phyloP scores from a whole-genome alignment of 1,140 invertebrate species.

The Conus ventricosus region DNA sequence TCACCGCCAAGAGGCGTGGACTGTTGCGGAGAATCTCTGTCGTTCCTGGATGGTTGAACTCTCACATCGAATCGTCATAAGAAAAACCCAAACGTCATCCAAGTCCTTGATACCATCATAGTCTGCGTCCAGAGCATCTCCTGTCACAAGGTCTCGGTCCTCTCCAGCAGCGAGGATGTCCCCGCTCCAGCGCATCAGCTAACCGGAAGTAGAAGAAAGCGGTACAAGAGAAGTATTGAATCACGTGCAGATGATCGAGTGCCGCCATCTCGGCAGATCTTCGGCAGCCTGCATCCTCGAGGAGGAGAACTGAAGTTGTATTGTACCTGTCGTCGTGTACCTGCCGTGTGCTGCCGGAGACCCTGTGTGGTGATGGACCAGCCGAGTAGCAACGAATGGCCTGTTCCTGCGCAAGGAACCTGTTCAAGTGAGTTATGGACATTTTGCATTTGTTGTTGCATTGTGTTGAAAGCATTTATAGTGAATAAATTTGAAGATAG shows the following conservation, averaged over 20 bases:
- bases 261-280: not conserved
- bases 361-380: conserved; percentile 28
- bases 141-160: no score
- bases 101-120: conserved; percentile 22
- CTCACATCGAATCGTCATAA: conserved; percentile 42
- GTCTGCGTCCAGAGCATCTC: no score
- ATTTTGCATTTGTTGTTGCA: no score
- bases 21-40: conserved; percentile 41
- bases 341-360: conserved; percentile 26
- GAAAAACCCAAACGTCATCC: conserved; percentile 40
- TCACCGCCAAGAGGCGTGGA: conserved; percentile 35
- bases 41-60: conserved; percentile 41
- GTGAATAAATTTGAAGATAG: no score
- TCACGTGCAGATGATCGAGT: not conserved
- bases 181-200: not conserved
- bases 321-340: conserved; percentile 38
- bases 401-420: conserved; percentile 24
- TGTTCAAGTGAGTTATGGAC: conserved; percentile 26
- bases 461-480: no score
- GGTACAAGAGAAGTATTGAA: no score
- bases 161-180: not conserved
- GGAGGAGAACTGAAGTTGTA: conserved; percentile 39
- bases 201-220: no score
- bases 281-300: conserved; percentile 18
- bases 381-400: conserved; percentile 39